These are phyloP conservation scores for Pachymerium ferrugineum DNA, from an alignment of 2,888 invertebrate genomes.

Conservation along the genomic window DNA sequence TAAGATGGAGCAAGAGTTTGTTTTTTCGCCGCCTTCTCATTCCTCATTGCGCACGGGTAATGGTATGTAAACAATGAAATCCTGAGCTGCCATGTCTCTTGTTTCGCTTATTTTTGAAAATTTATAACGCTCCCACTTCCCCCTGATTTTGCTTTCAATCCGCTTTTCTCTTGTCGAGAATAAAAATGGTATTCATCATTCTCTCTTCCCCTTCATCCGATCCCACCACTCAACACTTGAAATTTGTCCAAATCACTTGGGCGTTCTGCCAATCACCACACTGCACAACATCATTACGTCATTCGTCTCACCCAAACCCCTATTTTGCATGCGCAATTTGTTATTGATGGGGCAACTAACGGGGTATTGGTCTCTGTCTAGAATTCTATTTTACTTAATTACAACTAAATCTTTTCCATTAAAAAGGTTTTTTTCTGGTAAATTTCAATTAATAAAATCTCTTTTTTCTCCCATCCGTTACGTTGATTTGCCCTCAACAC, in stretches of 20 bases:
- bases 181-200: neutral
- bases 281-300: too few species aligned
- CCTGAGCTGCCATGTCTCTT: neutral
- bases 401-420: too few species aligned
- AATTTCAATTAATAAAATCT: neutral
- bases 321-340: too few species aligned
- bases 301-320: too few species aligned
- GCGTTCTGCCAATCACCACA: neutral
- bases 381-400: too few species aligned
- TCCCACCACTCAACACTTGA: neutral
- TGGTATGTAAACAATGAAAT: conserved; percentile 17
- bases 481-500: conserved; percentile 7
- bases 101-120: conserved; percentile 16
- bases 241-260: neutral
- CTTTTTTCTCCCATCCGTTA: neutral
- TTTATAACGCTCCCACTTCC: neutral
- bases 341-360: too few species aligned
- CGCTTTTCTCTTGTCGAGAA: neutral
- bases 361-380: too few species aligned
- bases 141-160: neutral
- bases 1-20: neutral
- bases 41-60: neutral
- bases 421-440: neutral
- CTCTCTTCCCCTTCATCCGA: neutral
- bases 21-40: neutral